phyloP scores from a whole-genome alignment of 92 coral and sea anemone species.

The Desmophyllum pertusum region DNA sequence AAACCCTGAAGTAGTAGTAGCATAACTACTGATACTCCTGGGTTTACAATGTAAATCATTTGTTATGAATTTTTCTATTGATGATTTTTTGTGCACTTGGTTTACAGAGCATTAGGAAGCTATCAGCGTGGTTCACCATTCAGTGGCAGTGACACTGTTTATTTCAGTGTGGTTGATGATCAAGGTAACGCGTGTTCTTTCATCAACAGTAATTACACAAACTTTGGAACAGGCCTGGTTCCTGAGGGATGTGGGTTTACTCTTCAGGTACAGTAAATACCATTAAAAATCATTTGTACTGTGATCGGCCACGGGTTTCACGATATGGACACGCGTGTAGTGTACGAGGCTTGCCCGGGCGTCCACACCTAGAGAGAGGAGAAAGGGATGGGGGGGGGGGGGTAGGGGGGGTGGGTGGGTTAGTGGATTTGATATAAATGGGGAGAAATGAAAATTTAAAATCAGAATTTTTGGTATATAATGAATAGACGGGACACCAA shows the following conservation, averaged over 20 bases:
- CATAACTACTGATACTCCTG: no score
- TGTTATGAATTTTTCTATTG: not conserved
- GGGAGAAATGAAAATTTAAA: no score
- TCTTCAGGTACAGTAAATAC: slow-evolving; percentile 72
- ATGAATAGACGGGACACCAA: no score
- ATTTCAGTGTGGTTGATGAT: slow-evolving; percentile 84
- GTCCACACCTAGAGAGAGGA: no score
- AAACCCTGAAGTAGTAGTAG: no score
- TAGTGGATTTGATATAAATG: no score
- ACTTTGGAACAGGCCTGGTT: slow-evolving; percentile 92
- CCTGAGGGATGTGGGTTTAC: slow-evolving; percentile 96
- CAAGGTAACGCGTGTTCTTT: slow-evolving; percentile 97
- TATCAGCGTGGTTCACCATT: slow-evolving; percentile 69
- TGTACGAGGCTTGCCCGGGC: not conserved
- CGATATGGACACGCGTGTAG: not conserved
- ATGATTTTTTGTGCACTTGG: not conserved
- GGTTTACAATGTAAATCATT: no score
- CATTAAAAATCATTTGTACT: not conserved
- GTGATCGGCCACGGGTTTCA: not conserved
- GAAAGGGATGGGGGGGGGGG: no score
- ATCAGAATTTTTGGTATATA: no score
- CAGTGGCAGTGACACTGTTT: slow-evolving; percentile 86
- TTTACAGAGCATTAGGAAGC: slow-evolving; percentile 56
- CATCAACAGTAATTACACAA: slow-evolving; percentile 87
- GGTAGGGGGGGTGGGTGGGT: no score